phyloP scores from a whole-genome alignment of 1,140 invertebrate species.

The Vanessa tameamea region DNA sequence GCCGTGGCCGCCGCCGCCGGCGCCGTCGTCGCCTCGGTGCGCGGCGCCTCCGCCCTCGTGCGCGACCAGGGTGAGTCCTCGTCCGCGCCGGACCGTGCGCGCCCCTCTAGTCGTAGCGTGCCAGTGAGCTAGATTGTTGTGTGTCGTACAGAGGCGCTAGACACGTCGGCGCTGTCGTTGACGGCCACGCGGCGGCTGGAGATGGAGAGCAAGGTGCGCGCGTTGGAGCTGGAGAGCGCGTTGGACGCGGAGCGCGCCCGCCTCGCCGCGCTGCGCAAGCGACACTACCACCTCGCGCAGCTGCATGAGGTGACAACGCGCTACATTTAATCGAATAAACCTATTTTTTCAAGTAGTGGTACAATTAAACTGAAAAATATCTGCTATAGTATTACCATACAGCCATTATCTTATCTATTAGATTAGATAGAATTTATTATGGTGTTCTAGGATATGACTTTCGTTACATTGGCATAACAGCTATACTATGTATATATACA shows the following conservation, averaged over 20 bases:
- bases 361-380: too few species aligned
- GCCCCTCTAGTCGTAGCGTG: background rate
- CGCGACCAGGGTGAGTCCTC: slow-evolving; percentile 48
- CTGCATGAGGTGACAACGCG: slow-evolving; percentile 74
- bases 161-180: slow-evolving; percentile 92
- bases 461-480: too few species aligned
- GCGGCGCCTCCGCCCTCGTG: slow-evolving; percentile 77
- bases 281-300: slow-evolving; percentile 95
- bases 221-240: slow-evolving; percentile 95
- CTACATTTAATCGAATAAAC: too few species aligned
- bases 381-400: background rate
- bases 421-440: too few species aligned
- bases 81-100: too few species aligned
- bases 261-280: slow-evolving; percentile 91
- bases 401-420: too few species aligned
- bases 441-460: too few species aligned
- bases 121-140: background rate
- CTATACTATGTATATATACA: too few species aligned
- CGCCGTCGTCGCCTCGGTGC: slow-evolving; percentile 95
- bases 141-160: slow-evolving; percentile 87
- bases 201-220: slow-evolving; percentile 96
- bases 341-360: too few species aligned
- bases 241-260: slow-evolving; percentile 92
- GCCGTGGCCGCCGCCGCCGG: slow-evolving; percentile 94
- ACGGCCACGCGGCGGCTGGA: slow-evolving; percentile 97